phyloP scores from a whole-genome alignment of 2,888 invertebrate genomes.

The Ryuthela nishihirai region DNA sequence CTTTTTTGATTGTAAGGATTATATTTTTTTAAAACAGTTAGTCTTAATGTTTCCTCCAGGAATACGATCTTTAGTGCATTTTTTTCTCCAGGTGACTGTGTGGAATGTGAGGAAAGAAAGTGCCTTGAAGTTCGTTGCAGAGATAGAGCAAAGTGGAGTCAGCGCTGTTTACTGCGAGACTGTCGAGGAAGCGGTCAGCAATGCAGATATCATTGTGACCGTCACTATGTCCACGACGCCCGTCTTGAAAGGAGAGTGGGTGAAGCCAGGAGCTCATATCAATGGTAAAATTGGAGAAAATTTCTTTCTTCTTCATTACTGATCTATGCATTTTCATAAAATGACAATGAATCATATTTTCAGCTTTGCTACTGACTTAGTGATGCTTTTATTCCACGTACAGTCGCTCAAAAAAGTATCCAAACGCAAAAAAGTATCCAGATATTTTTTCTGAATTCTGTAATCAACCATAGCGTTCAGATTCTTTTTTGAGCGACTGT shows the following conservation, averaged over 20 bases:
- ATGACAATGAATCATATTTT: too few species aligned
- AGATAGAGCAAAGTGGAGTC: constrained; percentile 43
- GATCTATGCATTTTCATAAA: too few species aligned
- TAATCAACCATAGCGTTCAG: too few species aligned
- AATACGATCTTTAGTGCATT: background rate
- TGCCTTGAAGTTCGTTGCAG: constrained; percentile 48
- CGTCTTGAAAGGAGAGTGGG: constrained; percentile 56
- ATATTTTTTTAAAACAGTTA: background rate
- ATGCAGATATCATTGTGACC: constrained; percentile 62
- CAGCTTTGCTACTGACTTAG: too few species aligned
- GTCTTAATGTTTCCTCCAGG: too few species aligned
- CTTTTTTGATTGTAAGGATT: background rate
- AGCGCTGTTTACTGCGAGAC: constrained; percentile 46
- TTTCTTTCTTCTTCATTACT: background rate
- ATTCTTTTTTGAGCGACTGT: too few species aligned
- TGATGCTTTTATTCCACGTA: too few species aligned
- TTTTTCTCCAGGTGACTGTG: constrained; percentile 49
- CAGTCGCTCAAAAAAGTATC: too few species aligned
- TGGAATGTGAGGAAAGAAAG: constrained; percentile 56
- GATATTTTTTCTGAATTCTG: too few species aligned
- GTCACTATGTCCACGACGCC: constrained; percentile 57
- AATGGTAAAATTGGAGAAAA: constrained; percentile 56
- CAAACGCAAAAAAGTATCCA: too few species aligned
- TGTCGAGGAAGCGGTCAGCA: constrained; percentile 55
- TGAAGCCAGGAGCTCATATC: constrained; percentile 59